Percentiles rank a stretch among this genome's conserved stretches.
These are phyloP conservation scores for Channallabes apus DNA, from an alignment of 2,797 vertebrate species.

Conservation along the genomic window DNA sequence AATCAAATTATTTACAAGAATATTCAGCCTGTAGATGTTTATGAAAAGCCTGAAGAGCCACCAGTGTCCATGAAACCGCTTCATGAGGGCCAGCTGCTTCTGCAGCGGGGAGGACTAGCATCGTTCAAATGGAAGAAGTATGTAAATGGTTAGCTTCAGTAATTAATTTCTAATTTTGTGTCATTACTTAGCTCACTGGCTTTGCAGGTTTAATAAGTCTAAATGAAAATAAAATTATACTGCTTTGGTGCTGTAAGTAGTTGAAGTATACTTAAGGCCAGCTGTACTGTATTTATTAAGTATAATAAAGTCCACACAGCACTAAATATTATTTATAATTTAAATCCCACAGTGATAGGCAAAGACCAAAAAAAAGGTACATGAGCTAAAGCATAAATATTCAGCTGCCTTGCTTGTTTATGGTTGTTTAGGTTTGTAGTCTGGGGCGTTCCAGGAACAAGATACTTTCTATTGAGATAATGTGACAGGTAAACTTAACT, in stretches of 20 bases:
- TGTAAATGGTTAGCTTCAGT: slow-evolving; percentile 33
- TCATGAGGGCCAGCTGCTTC: slow-evolving; percentile 71
- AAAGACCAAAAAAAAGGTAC: neutral
- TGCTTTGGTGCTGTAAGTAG: neutral
- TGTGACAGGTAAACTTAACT: neutral
- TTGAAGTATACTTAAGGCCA: neutral
- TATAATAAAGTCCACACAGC: neutral
- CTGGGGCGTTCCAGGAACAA: neutral
- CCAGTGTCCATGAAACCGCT: slow-evolving; percentile 54
- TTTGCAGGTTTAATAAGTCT: neutral
- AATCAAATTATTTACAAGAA: slow-evolving; percentile 77
- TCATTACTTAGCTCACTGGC: neutral
- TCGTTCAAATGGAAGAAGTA: slow-evolving; percentile 79
- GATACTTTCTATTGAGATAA: neutral
- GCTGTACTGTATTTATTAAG: too few species aligned
- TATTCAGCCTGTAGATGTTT: slow-evolving; percentile 56
- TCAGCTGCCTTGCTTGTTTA: neutral
- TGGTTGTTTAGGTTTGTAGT: neutral
- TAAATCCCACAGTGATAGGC: neutral
- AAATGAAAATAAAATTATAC: neutral
- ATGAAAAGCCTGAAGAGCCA: slow-evolving; percentile 45
- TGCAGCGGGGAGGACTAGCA: slow-evolving; percentile 68
- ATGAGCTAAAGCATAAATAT: neutral
- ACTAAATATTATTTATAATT: neutral
- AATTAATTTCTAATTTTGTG: neutral